phyloP scores from a whole-genome alignment of 2,888 invertebrate genomes.

The Lithophane ornitopus region DNA sequence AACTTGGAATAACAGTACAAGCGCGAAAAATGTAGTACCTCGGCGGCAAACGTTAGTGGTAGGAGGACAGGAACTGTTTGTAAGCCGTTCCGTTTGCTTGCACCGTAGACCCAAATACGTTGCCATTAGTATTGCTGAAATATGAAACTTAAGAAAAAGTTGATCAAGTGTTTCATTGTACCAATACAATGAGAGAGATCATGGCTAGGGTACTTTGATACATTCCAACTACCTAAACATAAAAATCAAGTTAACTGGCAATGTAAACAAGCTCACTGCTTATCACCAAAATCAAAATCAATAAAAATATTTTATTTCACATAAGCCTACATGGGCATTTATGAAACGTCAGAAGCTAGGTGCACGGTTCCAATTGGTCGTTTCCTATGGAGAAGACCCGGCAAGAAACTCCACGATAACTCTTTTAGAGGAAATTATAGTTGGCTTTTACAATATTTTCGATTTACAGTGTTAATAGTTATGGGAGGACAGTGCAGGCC shows the following conservation, averaged over 20 bases:
- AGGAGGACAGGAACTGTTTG: conserved; percentile 46
- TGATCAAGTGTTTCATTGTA: conserved; percentile 7
- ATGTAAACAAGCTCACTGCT: not conserved
- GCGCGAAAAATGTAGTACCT: conserved; percentile 11
- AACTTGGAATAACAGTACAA: conserved; percentile 8
- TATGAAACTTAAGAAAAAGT: conserved; percentile 35
- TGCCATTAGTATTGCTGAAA: conserved; percentile 50
- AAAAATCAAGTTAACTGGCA: not conserved
- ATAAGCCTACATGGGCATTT: no score
- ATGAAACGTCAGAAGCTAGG: no score
- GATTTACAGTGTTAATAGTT: no score
- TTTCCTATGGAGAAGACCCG: no score
- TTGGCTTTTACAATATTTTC: no score
- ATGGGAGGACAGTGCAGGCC: no score
- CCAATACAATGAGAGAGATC: not conserved
- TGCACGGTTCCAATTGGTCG: no score
- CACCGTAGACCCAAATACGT: conserved; percentile 29
- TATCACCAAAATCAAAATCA: no score
- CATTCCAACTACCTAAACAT: not conserved
- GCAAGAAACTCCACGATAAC: no score
- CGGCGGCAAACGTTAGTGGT: conserved; percentile 33
- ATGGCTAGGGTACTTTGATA: not conserved
- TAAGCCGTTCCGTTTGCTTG: conserved; percentile 56
- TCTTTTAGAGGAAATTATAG: no score
- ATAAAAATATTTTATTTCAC: no score